Evolutionary conservation across 2,888 invertebrate genomes (phyloP).

Genomic region (Bombylius major): DNA sequence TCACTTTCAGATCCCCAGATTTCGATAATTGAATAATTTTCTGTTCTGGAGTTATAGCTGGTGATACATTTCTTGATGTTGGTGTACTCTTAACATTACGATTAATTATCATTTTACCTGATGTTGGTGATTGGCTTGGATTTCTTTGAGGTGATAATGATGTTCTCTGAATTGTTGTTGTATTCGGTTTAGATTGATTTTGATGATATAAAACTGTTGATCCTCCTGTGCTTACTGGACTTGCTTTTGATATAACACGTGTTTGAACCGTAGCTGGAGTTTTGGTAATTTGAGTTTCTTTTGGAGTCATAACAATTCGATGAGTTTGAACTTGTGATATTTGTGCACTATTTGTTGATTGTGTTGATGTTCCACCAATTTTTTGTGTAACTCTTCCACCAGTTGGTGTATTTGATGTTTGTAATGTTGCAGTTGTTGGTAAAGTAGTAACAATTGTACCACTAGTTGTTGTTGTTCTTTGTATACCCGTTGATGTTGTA

Average conservation of each 20-base stretch:
- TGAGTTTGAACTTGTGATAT: conserved; percentile 7
- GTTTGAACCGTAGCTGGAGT: conserved; percentile 6
- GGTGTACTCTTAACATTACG: conserved; percentile 16
- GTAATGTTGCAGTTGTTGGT: background rate
- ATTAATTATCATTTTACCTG: conserved; percentile 27
- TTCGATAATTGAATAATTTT: conserved; percentile 40
- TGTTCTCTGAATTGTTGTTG: conserved; percentile 11
- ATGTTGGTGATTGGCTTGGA: conserved; percentile 10
- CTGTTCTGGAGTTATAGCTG: conserved; percentile 30
- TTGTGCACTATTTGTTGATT: background rate
- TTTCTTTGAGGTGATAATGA: conserved; percentile 6
- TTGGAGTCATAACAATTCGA: conserved; percentile 7
- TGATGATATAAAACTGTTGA: conserved; percentile 13
- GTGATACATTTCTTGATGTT: background rate
- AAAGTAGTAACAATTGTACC: too few species aligned
- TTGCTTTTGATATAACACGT: conserved; percentile 17
- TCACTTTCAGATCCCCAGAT: conserved; percentile 39
- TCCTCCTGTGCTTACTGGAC: conserved; percentile 8
- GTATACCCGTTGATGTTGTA: background rate
- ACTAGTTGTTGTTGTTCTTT: too few species aligned
- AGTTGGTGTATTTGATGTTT: background rate
- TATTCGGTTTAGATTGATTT: conserved; percentile 19
- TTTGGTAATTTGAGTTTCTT: conserved; percentile 7
- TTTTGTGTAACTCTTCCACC: background rate
- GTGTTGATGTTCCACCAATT: conserved; percentile 10